Conservation (phyloP, 2,797 vertebrate genomes). For the Halcyon leucocephala region DNA sequence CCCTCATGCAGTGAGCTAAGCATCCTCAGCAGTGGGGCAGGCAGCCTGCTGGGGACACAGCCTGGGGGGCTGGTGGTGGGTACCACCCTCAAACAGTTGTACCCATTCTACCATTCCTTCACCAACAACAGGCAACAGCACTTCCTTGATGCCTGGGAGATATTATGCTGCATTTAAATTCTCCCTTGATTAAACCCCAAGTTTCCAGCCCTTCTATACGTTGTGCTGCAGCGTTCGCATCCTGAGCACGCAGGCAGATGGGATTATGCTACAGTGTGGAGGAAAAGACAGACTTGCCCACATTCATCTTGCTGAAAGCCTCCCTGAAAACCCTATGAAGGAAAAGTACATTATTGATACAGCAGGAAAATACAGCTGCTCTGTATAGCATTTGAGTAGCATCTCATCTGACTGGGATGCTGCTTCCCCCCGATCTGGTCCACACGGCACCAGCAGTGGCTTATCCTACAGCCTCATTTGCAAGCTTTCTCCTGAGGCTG, state of each 20-base stretch:
- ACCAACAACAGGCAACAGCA: neutral
- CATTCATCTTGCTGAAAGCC: neutral
- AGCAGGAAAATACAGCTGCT: neutral
- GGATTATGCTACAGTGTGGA: neutral
- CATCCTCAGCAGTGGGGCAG: neutral
- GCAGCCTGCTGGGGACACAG: neutral
- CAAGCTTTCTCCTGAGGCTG: neutral
- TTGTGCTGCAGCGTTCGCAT: neutral
- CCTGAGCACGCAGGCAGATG: neutral
- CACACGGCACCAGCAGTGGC: neutral
- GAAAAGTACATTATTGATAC: neutral
- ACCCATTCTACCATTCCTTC: neutral
- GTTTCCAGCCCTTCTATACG: neutral
- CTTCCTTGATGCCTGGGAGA: neutral
- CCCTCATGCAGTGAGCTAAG: rapidly evolving
- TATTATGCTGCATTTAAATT: neutral
- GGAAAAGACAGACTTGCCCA: neutral
- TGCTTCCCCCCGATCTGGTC: neutral
- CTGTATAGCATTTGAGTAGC: neutral
- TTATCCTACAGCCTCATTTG: neutral
- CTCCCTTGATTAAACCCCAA: neutral
- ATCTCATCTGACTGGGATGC: neutral
- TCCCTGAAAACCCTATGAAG: neutral
- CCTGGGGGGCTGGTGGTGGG: rapidly evolving
- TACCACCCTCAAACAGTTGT: rapidly evolving